Conservation (phyloP, 2,113 vertebrate species). For the Acanthochromis polyacanthus region DNA sequence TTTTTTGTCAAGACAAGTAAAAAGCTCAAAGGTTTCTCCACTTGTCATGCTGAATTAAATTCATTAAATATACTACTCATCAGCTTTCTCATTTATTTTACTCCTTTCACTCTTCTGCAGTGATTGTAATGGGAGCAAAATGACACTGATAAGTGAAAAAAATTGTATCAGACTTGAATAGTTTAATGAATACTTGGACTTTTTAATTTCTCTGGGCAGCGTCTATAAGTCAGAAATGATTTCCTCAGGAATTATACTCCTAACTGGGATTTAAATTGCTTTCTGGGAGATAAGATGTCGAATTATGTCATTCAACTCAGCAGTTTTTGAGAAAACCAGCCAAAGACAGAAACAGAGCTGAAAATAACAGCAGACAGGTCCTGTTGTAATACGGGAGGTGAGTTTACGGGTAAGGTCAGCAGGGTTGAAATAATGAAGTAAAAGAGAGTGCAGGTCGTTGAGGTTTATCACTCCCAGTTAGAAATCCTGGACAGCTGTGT, state of each 20-base stretch:
- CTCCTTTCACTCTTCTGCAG: not conserved
- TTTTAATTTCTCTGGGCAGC: slow-evolving; percentile 5
- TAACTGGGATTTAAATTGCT: slow-evolving; percentile 18
- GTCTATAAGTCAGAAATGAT: slow-evolving; percentile 5
- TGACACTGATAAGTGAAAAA: not conserved
- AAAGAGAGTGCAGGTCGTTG: slow-evolving; percentile 10
- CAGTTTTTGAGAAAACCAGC: not conserved
- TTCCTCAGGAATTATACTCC: slow-evolving; percentile 7
- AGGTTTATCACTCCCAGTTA: slow-evolving; percentile 10
- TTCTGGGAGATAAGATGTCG: slow-evolving; percentile 3
- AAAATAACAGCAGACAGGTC: not conserved
- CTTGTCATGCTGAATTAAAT: slow-evolving; percentile 32
- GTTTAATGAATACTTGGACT: slow-evolving; percentile 11
- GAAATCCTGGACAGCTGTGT: slow-evolving; percentile 30
- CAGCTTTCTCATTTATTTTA: slow-evolving; percentile 26
- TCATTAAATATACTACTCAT: slow-evolving; percentile 29
- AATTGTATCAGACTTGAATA: slow-evolving; percentile 13
- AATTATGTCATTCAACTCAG: slow-evolving; percentile 21
- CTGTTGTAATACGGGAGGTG: not conserved
- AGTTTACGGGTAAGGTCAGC: slow-evolving; percentile 5
- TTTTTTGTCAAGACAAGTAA: slow-evolving; percentile 18
- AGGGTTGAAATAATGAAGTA: slow-evolving; percentile 11
- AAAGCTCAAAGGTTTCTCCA: slow-evolving; percentile 10
- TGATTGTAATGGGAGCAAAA: slow-evolving; percentile 16
- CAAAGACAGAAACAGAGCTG: not conserved